Base-by-base conservation (phyloP, 2,113 vertebrate species). In the Melanocharis versteri region DNA sequence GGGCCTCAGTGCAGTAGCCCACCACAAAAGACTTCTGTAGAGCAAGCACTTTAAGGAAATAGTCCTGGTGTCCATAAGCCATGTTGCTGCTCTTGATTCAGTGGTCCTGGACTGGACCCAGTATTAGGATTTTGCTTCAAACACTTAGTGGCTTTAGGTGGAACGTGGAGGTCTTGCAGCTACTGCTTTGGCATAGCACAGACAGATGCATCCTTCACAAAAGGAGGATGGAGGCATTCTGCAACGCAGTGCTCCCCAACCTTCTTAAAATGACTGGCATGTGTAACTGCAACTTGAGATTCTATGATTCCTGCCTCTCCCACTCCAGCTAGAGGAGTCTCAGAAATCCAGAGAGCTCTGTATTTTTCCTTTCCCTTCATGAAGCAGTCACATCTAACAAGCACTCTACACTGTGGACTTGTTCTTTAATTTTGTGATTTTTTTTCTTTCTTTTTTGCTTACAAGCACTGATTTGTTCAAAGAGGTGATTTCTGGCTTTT, bases 331-430 rank as follows among this genome's bases (percentile, higher is more conserved):
- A 31, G 31, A 50, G 9, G 11, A 58, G 13, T 39, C 53, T 85
- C 17, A 31, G 61, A 44, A 79, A 39, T 82, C 2, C 14, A 61
- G 19, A 13, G 13, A 13, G 4, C 6, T 1, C 0, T 13, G 5
- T 57, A 4, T 72, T 33, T 51, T 65, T 31, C 7, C 21, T 61
- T 65, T 73, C 8, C 19, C 8, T 57, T 71, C 8, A 12, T 40
- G 20, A 73, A 82, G 9, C 33, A 58, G 17, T 44, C 2, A 6
- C 30, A 70, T 53, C n/a, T 33, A 75, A n/a, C 2, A 15, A 71
- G 30, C 18, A 39, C 15, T 19, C 3, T 65, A 2, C 5, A 4
- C 27, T 51, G 9, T 72, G 64, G 30, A 44, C 28, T 83, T 56
- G 16, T 42, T 51, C 30, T 79, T 66, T 21, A 10, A 26, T 37